These are phyloP conservation scores for Fratercula arctica DNA, from an alignment of 2,797 vertebrate genomes.

Conservation along the genomic window DNA sequence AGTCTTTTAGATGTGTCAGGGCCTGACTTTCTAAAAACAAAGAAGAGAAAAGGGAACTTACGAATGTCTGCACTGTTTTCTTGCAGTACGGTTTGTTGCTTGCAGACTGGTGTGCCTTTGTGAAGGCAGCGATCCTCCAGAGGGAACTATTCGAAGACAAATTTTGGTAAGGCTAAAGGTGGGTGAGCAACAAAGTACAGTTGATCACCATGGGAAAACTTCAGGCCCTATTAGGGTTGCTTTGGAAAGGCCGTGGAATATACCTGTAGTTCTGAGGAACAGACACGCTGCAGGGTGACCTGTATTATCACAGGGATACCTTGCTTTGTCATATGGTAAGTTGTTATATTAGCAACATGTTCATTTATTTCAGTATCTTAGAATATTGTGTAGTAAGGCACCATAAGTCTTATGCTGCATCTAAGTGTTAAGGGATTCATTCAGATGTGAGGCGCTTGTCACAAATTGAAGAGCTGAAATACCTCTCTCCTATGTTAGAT, in stretches of 20 bases:
- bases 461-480: background rate
- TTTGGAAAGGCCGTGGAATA: background rate
- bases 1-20: background rate
- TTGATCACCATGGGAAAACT: background rate
- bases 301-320: background rate
- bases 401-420: background rate
- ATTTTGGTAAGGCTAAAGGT: slow-evolving; percentile 82
- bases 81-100: slow-evolving; percentile 87
- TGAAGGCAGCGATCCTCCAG: slow-evolving; percentile 77
- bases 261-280: background rate
- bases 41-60: background rate
- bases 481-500: background rate
- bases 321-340: background rate
- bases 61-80: background rate
- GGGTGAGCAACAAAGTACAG: background rate
- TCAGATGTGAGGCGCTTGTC: background rate
- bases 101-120: slow-evolving; percentile 83
- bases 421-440: background rate
- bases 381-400: background rate
- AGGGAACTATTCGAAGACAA: slow-evolving; percentile 83
- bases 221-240: background rate
- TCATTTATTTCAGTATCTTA: background rate
- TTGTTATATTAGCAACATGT: background rate
- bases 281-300: background rate
- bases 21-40: background rate